Percentiles rank a stretch among this genome's conserved stretches.
These are phyloP conservation scores for Iphiclides podalirius DNA, from an alignment of 2,888 invertebrate species.

Conservation along the genomic window DNA sequence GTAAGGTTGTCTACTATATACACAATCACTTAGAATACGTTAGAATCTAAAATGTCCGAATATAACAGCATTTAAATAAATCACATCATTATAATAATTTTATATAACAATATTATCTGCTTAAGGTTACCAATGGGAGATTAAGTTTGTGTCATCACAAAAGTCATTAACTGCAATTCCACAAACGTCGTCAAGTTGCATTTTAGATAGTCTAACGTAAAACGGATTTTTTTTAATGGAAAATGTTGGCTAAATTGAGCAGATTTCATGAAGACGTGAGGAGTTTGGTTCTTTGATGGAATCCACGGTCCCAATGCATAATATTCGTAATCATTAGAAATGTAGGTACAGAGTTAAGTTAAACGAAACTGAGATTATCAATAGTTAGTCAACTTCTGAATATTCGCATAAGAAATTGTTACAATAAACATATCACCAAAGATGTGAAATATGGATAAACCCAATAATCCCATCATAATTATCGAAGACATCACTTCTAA, in stretches of 20 bases:
- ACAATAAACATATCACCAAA: too few species aligned
- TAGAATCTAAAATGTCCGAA: slow-evolving; percentile 38
- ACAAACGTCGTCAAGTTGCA: slow-evolving; percentile 22
- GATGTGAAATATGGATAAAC: too few species aligned
- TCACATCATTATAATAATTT: slow-evolving; percentile 38
- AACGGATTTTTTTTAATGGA: slow-evolving; percentile 7
- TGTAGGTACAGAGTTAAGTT: too few species aligned
- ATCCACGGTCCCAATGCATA: not conserved
- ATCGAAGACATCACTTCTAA: too few species aligned
- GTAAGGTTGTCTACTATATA: slow-evolving; percentile 29
- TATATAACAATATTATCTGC: slow-evolving; percentile 34
- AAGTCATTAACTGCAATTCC: slow-evolving; percentile 25
- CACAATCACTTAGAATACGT: slow-evolving; percentile 27
- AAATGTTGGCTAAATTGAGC: not conserved
- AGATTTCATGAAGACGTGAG: not conserved
- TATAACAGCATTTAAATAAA: slow-evolving; percentile 44
- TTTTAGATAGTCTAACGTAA: slow-evolving; percentile 11
- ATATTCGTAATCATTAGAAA: too few species aligned
- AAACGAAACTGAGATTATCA: too few species aligned
- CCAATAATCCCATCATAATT: too few species aligned
- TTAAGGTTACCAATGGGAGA: slow-evolving; percentile 34
- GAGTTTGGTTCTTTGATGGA: not conserved
- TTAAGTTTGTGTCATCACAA: slow-evolving; percentile 31
- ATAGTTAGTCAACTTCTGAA: too few species aligned
- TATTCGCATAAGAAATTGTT: too few species aligned